Percentiles rank a stretch among this genome's conserved stretches.
Conservation (phyloP, 2,113 vertebrate species). For the Litocranius walleri region DNA sequence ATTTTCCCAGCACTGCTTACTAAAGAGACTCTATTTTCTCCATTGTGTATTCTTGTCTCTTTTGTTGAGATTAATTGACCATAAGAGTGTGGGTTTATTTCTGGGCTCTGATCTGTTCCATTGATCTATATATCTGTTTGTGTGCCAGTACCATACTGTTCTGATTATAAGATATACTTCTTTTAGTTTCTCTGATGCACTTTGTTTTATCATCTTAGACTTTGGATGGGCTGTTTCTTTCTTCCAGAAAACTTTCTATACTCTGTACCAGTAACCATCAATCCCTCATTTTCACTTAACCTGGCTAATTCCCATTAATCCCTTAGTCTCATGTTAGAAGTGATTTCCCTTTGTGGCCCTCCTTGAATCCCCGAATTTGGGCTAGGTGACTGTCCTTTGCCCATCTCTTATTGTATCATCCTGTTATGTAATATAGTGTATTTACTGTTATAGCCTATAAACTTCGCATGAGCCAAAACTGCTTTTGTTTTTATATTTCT, state of each 20-base stretch:
- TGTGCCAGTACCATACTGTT: background rate
- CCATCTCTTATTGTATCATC: background rate
- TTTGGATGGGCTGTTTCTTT: background rate
- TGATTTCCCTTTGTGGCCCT: background rate
- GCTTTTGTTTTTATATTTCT: background rate
- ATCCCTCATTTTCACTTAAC: background rate
- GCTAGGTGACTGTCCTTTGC: background rate
- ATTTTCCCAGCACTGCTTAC: background rate
- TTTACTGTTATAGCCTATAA: background rate
- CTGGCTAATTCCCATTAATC: background rate
- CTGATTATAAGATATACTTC: background rate
- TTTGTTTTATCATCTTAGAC: background rate
- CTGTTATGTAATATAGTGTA: background rate
- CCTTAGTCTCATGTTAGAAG: background rate
- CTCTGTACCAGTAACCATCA: background rate
- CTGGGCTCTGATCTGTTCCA: background rate
- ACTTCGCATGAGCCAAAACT: background rate
- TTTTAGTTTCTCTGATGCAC: background rate
- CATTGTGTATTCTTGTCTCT: background rate
- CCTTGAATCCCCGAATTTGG: background rate
- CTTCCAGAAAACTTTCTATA: background rate
- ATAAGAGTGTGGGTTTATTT: background rate
- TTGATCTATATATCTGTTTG: background rate
- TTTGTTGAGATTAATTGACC: background rate
- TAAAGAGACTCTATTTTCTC: background rate